Evolutionary conservation across 2,113 vertebrate species (phyloP), one percentile per base, ranked within the genome.

Genomic region (Scolopax mira): DNA sequence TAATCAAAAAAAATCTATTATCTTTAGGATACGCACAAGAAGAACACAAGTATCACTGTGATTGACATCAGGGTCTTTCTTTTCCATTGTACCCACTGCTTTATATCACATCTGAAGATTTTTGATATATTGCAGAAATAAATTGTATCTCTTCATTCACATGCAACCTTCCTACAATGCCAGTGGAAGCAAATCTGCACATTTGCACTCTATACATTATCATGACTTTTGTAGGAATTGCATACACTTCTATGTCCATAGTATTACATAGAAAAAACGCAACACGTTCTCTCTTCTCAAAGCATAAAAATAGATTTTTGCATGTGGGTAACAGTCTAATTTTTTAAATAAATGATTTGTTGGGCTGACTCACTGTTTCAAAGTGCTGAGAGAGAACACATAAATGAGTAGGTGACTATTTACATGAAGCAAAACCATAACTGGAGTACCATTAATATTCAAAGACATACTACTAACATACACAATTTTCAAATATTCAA

Each of bases 251-350:
- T 66, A 18, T 10, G 60, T 61, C 23, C 22, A 44, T 1, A 9
- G n/a, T 15, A 44, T 7, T 46, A 48, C 10, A 60, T 0, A 51
- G 18, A 46, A 4, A 84, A 75, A 72, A 67, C 1, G 0, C 10
- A 82, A 37, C 30, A 28, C 17, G 30, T 23, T 28, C 58, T 60
- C n/a, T 64, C 42, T 46, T 79, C 31, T 55, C 2, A 1, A 67
- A 55, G 18, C 13, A 65, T 6, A 22, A 22, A 21, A 48, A 48
- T 22, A 48, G 46, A 22, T 48, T 48, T 48, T 48, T 48, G 21
- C 21, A 48, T 48, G 5, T 54, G 18, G 8, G 9, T 61, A 22
- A 79, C 17, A 62, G 13, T n/a, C 6, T 65, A 24, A 49, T 78
- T 74, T 44, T 66, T 77, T 62, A 16, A 90, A 3, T 19, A 48